Percentiles rank a stretch among this genome's conserved stretches.
phyloP scores from a whole-genome alignment of 2,888 invertebrate species.

The Acrocera orbiculus region DNA sequence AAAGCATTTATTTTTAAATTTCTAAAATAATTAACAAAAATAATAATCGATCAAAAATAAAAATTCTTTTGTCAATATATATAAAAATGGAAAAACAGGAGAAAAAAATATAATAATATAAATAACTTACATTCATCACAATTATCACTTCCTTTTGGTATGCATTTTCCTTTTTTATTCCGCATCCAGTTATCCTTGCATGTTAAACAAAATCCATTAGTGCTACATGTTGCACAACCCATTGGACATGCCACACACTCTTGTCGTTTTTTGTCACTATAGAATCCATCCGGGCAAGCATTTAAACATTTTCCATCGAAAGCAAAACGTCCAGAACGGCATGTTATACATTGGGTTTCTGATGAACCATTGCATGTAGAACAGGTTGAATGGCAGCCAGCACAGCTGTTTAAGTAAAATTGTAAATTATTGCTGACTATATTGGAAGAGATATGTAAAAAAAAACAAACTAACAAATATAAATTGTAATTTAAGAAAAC shows the following conservation, averaged over 20 bases:
- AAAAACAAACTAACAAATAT: too few relatives aligned
- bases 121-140: slow-evolving; percentile 45
- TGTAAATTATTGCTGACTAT: too few relatives aligned
- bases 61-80: too few relatives aligned
- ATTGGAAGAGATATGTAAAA: too few relatives aligned
- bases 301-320: slow-evolving; percentile 53
- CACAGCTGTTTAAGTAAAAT: slow-evolving; percentile 38
- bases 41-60: too few relatives aligned
- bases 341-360: slow-evolving; percentile 64
- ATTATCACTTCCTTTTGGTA: slow-evolving; percentile 47
- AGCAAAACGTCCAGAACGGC: slow-evolving; percentile 52
- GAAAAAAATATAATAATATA: slow-evolving; percentile 11
- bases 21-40: too few relatives aligned
- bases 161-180: slow-evolving; percentile 58
- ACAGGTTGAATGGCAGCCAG: slow-evolving; percentile 60
- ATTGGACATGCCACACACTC: slow-evolving; percentile 62
- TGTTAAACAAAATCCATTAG: slow-evolving; percentile 50
- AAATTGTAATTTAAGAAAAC: too few relatives aligned
- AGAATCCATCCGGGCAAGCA: slow-evolving; percentile 56
- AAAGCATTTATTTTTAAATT: too few relatives aligned
- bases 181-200: slow-evolving; percentile 59
- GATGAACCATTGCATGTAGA: slow-evolving; percentile 64
- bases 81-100: slow-evolving; percentile 6
- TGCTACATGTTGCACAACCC: slow-evolving; percentile 59
- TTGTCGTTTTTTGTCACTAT: slow-evolving; percentile 56